Conservation (phyloP, 2,888 invertebrate species). For the Ophion slaviceki region DNA sequence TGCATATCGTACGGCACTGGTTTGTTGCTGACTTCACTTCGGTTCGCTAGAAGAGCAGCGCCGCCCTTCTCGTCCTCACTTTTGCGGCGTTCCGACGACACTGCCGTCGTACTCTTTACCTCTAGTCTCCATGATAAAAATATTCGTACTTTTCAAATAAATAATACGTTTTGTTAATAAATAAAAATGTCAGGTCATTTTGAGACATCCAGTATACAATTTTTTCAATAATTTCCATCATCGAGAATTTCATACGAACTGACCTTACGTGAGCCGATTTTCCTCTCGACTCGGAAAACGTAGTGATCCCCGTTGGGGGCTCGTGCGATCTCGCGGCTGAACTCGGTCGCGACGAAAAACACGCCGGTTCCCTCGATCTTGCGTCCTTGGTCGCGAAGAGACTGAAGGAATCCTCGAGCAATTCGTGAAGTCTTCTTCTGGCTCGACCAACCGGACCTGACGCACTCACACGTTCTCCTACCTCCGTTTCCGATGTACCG, state of each 20-base stretch:
- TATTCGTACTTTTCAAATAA: no score
- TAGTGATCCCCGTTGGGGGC: slow-evolving; percentile 50
- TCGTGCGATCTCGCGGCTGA: slow-evolving; percentile 71
- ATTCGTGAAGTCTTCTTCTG: slow-evolving; percentile 90
- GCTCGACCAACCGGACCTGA: slow-evolving; percentile 86
- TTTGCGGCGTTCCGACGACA: no score
- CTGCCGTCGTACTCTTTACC: no score
- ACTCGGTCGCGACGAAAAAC: slow-evolving; percentile 67
- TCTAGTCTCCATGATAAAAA: no score
- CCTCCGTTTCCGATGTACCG: slow-evolving; percentile 73
- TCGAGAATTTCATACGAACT: background rate
- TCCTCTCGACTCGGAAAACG: slow-evolving; percentile 74
- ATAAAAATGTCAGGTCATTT: no score
- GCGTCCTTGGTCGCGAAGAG: slow-evolving; percentile 88
- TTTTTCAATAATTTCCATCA: no score
- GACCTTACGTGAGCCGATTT: slow-evolving; percentile 76
- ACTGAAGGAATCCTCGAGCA: slow-evolving; percentile 92
- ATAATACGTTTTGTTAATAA: no score
- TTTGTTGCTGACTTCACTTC: no score
- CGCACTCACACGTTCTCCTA: slow-evolving; percentile 71
- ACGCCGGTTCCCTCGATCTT: slow-evolving; percentile 82
- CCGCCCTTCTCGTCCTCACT: no score
- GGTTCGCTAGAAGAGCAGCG: no score
- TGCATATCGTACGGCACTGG: no score
- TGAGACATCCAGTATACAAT: no score